phyloP scores from a whole-genome alignment of 2,113 vertebrate genomes.

The Cinclus cinclus region DNA sequence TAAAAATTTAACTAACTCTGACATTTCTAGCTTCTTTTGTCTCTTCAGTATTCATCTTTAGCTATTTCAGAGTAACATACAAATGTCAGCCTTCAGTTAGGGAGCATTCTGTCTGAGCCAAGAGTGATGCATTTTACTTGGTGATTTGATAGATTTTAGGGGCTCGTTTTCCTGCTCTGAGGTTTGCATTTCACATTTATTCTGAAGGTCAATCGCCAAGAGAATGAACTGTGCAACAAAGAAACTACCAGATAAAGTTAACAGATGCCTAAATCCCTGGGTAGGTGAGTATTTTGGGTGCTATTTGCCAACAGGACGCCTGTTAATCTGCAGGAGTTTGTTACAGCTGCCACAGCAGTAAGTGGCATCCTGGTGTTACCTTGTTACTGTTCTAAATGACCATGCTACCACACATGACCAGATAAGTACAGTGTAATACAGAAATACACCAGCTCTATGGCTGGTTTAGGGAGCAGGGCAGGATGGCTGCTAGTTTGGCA shows the following conservation, averaged over 20 bases:
- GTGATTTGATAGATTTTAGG: not conserved
- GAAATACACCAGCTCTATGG: not conserved
- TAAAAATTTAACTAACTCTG: not conserved
- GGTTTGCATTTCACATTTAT: not conserved
- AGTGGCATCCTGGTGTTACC: not conserved
- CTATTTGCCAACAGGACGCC: not conserved
- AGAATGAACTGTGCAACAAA: not conserved
- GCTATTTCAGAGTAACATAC: not conserved
- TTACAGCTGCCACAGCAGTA: not conserved
- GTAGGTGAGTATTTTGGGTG: not conserved
- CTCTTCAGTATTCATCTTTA: not conserved
- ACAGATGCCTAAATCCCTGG: not conserved
- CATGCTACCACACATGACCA: not conserved
- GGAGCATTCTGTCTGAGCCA: not conserved
- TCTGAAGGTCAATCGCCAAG: not conserved
- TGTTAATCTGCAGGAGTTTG: not conserved
- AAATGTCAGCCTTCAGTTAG: constrained; percentile 3
- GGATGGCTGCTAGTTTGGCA: not conserved
- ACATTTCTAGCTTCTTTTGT: not conserved
- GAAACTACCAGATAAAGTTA: not conserved
- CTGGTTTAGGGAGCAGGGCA: not conserved
- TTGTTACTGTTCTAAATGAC: not conserved
- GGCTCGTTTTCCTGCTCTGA: not conserved
- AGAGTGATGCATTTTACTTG: not conserved
- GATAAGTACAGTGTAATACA: not conserved